Evolutionary conservation across 2,113 vertebrate species (phyloP).

Genomic region (Lutjanus erythropterus): DNA sequence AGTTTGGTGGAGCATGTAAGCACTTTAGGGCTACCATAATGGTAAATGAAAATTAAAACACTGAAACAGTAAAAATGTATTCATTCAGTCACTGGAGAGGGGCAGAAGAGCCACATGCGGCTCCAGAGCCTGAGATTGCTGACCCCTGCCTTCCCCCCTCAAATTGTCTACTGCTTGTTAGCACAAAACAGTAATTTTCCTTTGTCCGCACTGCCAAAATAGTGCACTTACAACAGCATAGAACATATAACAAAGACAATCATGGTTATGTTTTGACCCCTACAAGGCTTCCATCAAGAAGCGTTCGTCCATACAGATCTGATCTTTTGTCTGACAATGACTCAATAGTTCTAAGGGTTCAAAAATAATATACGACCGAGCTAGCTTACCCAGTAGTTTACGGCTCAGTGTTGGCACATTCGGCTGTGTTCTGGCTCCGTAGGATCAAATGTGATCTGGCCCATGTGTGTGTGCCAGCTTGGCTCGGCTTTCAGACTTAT

Average conservation of each 20-base stretch:
- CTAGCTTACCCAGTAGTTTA: not conserved
- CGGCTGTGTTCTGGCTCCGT: not conserved
- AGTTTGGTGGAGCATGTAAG: no score
- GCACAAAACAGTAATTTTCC: not conserved
- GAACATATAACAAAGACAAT: not conserved
- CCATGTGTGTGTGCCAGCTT: conserved; percentile 2
- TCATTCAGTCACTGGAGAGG: no score
- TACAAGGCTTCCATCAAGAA: not conserved
- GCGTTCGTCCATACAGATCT: not conserved
- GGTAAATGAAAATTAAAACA: no score
- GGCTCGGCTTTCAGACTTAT: not conserved
- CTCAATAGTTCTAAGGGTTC: not conserved
- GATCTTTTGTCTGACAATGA: not conserved
- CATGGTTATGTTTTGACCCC: not conserved
- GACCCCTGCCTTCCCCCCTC: no score
- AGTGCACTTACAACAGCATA: not conserved
- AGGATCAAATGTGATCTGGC: conserved; percentile 1
- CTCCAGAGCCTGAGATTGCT: no score
- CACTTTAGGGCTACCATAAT: no score
- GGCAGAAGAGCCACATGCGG: no score
- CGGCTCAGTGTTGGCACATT: not conserved
- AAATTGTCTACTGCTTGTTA: not conserved
- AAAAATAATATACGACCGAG: not conserved
- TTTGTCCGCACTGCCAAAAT: not conserved
- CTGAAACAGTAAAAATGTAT: no score